phyloP scores from a whole-genome alignment of 2,888 invertebrate species.

The Phalangium opilio region DNA sequence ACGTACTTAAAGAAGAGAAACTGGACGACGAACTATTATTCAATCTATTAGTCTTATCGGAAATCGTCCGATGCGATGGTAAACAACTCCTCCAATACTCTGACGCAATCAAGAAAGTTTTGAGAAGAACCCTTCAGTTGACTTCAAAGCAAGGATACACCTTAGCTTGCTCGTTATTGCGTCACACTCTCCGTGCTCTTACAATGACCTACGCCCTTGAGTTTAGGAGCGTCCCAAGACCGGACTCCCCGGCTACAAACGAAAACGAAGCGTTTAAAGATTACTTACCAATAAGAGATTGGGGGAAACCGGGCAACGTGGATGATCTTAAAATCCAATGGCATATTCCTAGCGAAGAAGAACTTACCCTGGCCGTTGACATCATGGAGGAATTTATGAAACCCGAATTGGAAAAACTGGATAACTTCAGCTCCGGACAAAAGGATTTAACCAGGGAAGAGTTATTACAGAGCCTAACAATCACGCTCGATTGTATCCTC shows the following conservation, averaged over 20 bases:
- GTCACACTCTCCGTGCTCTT: slow-evolving; percentile 41
- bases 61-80: slow-evolving; percentile 51
- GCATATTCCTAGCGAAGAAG: slow-evolving; percentile 57
- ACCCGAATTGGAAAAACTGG: slow-evolving; percentile 45
- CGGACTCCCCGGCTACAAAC: slow-evolving; percentile 40
- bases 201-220: slow-evolving; percentile 46
- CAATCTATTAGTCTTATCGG: slow-evolving; percentile 54
- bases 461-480: slow-evolving; percentile 47
- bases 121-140: slow-evolving; percentile 52
- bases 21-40: slow-evolving; percentile 63
- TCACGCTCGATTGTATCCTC: slow-evolving; percentile 48
- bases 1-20: slow-evolving; percentile 53
- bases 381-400: slow-evolving; percentile 41
- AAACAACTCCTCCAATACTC: slow-evolving; percentile 47
- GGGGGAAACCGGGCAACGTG: slow-evolving; percentile 57
- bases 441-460: slow-evolving; percentile 45
- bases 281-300: slow-evolving; percentile 55
- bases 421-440: slow-evolving; percentile 39
- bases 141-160: slow-evolving; percentile 49
- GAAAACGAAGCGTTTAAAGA: slow-evolving; percentile 42
- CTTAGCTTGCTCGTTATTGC: slow-evolving; percentile 45
- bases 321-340: slow-evolving; percentile 51
- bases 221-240: slow-evolving; percentile 39
- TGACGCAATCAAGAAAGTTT: slow-evolving; percentile 39
- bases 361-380: slow-evolving; percentile 48